Evolutionary conservation across 2,888 invertebrate species (phyloP).

Genomic region (Abrostola tripartita): DNA sequence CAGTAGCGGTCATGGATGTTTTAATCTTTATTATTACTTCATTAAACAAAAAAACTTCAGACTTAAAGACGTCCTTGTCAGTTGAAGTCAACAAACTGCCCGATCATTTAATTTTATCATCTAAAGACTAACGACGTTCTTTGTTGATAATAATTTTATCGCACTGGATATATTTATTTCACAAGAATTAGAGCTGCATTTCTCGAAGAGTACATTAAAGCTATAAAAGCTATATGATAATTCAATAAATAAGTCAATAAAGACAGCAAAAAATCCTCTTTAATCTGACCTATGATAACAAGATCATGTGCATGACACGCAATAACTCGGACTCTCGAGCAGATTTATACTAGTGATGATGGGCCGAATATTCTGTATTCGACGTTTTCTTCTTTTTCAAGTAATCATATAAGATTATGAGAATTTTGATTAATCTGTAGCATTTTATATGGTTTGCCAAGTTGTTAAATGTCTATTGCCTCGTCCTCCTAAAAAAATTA

Average conservation of each 20-base stretch:
- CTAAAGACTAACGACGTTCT: conserved; percentile 9
- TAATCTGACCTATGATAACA: conserved; percentile 34
- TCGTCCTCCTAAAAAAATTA: too few relatives aligned
- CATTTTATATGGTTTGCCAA: too few relatives aligned
- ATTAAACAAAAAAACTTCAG: conserved; percentile 36
- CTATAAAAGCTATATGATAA: conserved; percentile 50
- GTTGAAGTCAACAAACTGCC: conserved; percentile 48
- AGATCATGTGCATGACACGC: conserved; percentile 32
- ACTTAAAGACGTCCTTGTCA: conserved; percentile 48
- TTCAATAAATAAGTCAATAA: conserved; percentile 52
- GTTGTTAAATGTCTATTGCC: too few relatives aligned
- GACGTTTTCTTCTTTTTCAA: neutral
- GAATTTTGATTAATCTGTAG: too few relatives aligned
- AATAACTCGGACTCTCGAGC: neutral
- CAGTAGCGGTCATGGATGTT: conserved; percentile 58
- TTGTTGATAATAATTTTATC: conserved; percentile 32
- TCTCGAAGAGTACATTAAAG: conserved; percentile 45
- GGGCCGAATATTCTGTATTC: neutral
- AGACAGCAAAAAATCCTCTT: conserved; percentile 24
- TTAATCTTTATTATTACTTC: conserved; percentile 49
- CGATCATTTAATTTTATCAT: conserved; percentile 26
- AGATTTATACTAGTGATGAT: conserved; percentile 1
- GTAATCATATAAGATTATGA: too few relatives aligned
- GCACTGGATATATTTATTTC: conserved; percentile 41
- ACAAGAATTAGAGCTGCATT: conserved; percentile 27